Evolutionary conservation across 2,797 vertebrate genomes (phyloP).

Genomic region (Hoplostethus atlanticus): DNA sequence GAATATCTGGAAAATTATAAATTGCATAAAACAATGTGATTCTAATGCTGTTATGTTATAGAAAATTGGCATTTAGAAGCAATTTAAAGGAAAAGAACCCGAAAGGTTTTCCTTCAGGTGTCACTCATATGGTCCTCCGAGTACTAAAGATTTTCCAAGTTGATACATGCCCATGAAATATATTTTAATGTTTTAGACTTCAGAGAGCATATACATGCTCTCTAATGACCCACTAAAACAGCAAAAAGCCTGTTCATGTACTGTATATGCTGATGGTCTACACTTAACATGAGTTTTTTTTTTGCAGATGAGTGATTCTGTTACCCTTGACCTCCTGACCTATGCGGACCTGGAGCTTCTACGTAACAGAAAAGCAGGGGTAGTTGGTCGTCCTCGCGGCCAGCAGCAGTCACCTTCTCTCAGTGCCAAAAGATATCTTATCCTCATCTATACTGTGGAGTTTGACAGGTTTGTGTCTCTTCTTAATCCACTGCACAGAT

Average conservation of each 20-base stretch:
- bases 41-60: no score
- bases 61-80: neutral
- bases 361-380: slow-evolving; percentile 89
- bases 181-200: neutral
- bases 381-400: slow-evolving; percentile 81
- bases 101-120: neutral
- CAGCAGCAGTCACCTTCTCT: slow-evolving; percentile 86
- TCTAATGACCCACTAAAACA: neutral
- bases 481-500: neutral
- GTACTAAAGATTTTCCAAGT: neutral
- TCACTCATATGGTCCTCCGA: neutral
- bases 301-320: slow-evolving; percentile 91
- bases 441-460: slow-evolving; percentile 96
- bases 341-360: slow-evolving; percentile 93
- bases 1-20: neutral
- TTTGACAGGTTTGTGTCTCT: slow-evolving; percentile 90
- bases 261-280: neutral
- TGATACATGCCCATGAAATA: neutral
- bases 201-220: neutral
- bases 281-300: slow-evolving; percentile 24
- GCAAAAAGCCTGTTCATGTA: neutral
- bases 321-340: slow-evolving; percentile 94
- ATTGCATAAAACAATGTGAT: no score
- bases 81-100: neutral
- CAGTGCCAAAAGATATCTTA: slow-evolving; percentile 93